Evolutionary conservation across 2,113 vertebrate genomes (phyloP), one percentile per base, ranked within the genome.

Genomic region (Naja naja): DNA sequence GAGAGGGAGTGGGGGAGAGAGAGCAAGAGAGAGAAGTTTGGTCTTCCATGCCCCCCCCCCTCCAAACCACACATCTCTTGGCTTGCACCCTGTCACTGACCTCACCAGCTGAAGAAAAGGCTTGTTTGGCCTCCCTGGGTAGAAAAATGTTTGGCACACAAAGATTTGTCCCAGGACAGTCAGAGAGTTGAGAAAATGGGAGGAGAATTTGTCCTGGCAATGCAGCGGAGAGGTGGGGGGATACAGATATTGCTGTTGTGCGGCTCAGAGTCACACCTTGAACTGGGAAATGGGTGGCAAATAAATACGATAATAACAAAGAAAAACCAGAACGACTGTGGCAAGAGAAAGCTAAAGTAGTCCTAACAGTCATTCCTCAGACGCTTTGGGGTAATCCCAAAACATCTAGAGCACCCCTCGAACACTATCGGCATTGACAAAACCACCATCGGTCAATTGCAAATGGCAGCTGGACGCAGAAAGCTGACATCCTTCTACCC

Each of bases 111-210:
- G 25, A 56, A 89, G 87, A 89, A 47, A 8, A 49, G 74, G 60
- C 60, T 39, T 18, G 74, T 49, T 64, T 4, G 27, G 91, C 20
- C 43, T 87, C 49, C 49, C 86, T 54, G 87, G 86, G 14, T 52
- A 74, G 85, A 30, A 89, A 64, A 56, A 89, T 85, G 10, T 89
- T 43, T 92, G 91, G 64, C 87, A 89, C 45, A 69, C 91, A 27
- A 47, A 56, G 23, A 18, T 88, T 56, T 5, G 11, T 88, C 87
- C 27, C 8, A 30, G 49, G 86, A 64, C 25, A 81, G 87, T 10
- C 54, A 52, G 49, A 54, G 60, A 5, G 49, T 81, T 54, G 87
- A 74, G 12, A 43, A 56, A 64, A 6, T 1, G 12, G 54, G 49
- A 43, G 12, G 64, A 39, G 18, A 22, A 81, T 20, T 20, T 39